These are phyloP conservation scores for Isichthys henryi DNA, from an alignment of 2,113 vertebrate genomes.

Conservation along the genomic window DNA sequence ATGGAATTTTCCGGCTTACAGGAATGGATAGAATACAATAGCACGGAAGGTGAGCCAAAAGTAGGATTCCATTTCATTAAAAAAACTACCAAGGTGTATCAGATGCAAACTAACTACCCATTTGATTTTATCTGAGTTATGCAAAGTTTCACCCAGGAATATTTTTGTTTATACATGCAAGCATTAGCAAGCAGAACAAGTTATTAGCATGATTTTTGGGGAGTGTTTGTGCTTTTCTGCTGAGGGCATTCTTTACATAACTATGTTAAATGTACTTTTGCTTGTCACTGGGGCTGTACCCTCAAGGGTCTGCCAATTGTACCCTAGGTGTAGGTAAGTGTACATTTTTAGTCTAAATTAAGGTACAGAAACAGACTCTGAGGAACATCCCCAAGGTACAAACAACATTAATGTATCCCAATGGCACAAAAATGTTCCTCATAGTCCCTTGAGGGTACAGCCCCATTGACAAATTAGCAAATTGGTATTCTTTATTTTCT, in stretches of 20 bases:
- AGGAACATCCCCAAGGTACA: too few relatives aligned
- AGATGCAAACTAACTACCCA: background rate
- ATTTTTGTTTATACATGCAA: background rate
- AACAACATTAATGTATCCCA: too few relatives aligned
- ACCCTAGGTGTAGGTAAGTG: too few relatives aligned
- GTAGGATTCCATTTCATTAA: background rate
- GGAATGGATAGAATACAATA: slow-evolving; percentile 5
- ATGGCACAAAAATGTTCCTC: too few relatives aligned
- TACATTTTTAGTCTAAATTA: too few relatives aligned
- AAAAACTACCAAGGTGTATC: background rate
- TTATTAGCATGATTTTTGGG: background rate
- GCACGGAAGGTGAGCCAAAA: background rate
- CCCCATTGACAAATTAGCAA: too few relatives aligned
- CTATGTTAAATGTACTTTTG: background rate
- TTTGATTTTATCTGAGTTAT: slow-evolving; percentile 1
- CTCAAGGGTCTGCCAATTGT: too few relatives aligned
- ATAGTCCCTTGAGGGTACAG: too few relatives aligned
- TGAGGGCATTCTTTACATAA: background rate
- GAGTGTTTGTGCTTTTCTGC: background rate
- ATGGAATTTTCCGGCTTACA: slow-evolving; percentile 16
- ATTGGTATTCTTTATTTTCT: background rate
- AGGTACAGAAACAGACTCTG: too few relatives aligned
- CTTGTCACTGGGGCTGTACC: too few relatives aligned
- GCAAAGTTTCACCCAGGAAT: background rate
- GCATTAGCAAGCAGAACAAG: background rate